Base-by-base conservation (phyloP, 2,888 invertebrate genomes). In the Apoda limacodes region DNA sequence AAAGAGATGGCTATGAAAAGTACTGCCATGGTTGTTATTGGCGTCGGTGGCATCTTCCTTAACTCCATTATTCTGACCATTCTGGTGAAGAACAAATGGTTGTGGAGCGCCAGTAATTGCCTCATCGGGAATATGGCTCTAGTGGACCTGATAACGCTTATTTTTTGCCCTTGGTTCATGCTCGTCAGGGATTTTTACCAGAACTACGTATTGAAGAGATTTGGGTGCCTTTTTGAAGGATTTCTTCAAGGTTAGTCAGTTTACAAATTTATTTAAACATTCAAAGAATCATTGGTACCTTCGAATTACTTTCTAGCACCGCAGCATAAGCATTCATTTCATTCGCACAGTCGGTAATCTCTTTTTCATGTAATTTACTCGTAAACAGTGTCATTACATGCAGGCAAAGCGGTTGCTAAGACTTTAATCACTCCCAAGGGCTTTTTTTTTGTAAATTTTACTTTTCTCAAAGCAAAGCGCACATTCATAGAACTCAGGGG, bases 151-250 rank as follows among this genome's bases (percentile, higher is more conserved):
- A 50, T 86, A 1, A 86, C 87, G 0, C 58, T 90, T 3, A 38
- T 89, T 1, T 67, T 90, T 6, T 89, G 90, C 30, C 90, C 93
- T 0, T 88, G 88, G 84, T 86, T 93, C 48, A 88, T 90, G 66
- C 70, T 93, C 39, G 82, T 87, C 9, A 80, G 86, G 23, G 89
- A 92, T 56, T 85, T 92, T 48, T 90, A 85, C 51, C 92, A 93
- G 67, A 90, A 90, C 48, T 94, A 87, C 60, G 82, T 88, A 40
- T 64, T 93, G 34, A 90, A 88, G 10, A 70, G 76, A 7, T 82
- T 89, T 32, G 90, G 92, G 5, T 94, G 93, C 57, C 85, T 86
- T 43, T 82, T 87, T 45, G 92, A 93, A 62, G 92, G 89, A 2
- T 89, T 90, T 48, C 54, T 90, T 19, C 89, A 91, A 74, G 86